These are phyloP conservation scores for Caenorhabditis angaria DNA, from an alignment of 2,888 invertebrate species.

Conservation along the genomic window DNA sequence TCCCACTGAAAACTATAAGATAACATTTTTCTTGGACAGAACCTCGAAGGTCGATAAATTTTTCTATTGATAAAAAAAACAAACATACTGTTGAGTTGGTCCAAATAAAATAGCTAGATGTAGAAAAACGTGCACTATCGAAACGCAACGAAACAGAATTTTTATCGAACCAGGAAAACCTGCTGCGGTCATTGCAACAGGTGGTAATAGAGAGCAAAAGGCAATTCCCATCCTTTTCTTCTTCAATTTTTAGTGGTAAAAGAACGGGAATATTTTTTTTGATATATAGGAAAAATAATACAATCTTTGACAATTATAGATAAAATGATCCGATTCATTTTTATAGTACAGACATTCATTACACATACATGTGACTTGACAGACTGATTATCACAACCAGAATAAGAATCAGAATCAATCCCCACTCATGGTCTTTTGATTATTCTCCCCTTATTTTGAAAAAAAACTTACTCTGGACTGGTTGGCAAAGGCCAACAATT, in stretches of 20 bases:
- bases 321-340: too few relatives aligned
- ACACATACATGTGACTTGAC: too few relatives aligned
- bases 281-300: not conserved
- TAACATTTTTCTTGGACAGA: too few relatives aligned
- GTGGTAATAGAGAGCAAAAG: constrained; percentile 2
- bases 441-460: not conserved
- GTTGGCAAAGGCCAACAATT: not conserved
- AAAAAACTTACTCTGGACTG: not conserved
- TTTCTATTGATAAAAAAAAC: constrained; percentile 1
- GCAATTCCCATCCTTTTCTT: not conserved
- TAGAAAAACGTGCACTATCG: constrained; percentile 1
- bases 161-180: constrained; percentile 1
- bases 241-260: too few relatives aligned
- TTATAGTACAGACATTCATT: too few relatives aligned
- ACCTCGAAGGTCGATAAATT: too few relatives aligned
- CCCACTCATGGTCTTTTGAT: too few relatives aligned
- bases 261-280: not conserved
- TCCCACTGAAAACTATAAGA: too few relatives aligned
- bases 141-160: not conserved
- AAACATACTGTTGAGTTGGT: not conserved
- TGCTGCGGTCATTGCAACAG: constrained; percentile 4
- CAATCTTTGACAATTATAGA: not conserved
- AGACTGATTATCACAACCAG: too few relatives aligned
- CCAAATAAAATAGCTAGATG: not conserved
- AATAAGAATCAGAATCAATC: too few relatives aligned